These are phyloP conservation scores for Typhlomys cinereus DNA, from an alignment of 2,113 vertebrate species.

Conservation along the genomic window DNA sequence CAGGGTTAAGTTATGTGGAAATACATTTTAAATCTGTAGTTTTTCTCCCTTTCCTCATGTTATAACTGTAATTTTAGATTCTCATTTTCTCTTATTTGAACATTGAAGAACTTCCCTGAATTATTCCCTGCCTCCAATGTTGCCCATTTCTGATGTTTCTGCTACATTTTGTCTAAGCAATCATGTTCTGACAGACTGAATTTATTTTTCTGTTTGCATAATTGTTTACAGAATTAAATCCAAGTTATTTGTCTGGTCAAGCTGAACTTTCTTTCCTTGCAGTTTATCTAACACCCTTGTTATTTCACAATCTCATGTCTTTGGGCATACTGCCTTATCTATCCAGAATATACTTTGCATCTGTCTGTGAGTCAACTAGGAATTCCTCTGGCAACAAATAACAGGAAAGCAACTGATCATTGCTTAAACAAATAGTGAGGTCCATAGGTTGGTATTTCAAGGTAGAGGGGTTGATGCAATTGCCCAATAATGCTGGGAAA, in stretches of 20 bases:
- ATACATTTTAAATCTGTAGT: not conserved
- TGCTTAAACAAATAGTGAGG: constrained; percentile 54
- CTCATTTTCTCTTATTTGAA: not conserved
- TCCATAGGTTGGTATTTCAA: constrained; percentile 51
- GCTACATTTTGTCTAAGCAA: not conserved
- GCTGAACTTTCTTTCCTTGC: not conserved
- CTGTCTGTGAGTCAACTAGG: constrained; percentile 7
- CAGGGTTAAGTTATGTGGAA: not conserved
- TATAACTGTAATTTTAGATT: not conserved
- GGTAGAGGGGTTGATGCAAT: not conserved
- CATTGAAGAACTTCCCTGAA: not conserved
- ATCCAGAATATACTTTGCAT: constrained; percentile 30
- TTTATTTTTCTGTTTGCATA: not conserved
- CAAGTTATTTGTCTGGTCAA: not conserved
- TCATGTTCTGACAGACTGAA: not conserved
- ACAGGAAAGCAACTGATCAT: constrained; percentile 58
- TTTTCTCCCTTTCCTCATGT: not conserved
- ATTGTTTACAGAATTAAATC: not conserved
- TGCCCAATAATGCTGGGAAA: not conserved
- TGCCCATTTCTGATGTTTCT: not conserved
- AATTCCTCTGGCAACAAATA: constrained; percentile 66
- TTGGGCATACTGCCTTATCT: not conserved
- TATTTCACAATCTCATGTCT: not conserved
- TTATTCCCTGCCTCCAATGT: not conserved
- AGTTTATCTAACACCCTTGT: not conserved